Conservation (phyloP, 2,888 invertebrate genomes). For the Yponomeuta sedellus region DNA sequence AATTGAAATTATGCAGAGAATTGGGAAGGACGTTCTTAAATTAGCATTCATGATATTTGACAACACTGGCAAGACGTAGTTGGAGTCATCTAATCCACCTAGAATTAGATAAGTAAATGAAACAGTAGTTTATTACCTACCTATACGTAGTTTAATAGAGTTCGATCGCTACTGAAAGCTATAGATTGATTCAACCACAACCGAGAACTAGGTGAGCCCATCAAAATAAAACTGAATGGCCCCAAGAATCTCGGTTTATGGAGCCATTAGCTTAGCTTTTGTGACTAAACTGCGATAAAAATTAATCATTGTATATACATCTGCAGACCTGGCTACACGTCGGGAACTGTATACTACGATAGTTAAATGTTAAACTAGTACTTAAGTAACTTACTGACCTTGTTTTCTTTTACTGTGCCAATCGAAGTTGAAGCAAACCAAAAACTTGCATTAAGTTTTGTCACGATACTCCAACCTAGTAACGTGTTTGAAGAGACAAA, state of each 20-base stretch:
- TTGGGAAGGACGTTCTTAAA: too few relatives aligned
- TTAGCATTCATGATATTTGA: too few relatives aligned
- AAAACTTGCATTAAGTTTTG: neutral
- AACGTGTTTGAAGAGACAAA: neutral
- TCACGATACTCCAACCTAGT: neutral
- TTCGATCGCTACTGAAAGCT: neutral
- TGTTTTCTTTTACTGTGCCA: too few relatives aligned
- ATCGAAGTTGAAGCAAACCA: neutral
- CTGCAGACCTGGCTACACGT: neutral
- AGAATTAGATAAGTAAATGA: neutral
- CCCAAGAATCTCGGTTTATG: constrained; percentile 18
- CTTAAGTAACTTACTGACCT: neutral
- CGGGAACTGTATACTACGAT: constrained; percentile 1
- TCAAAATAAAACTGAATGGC: constrained; percentile 42
- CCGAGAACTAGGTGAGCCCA: constrained; percentile 38
- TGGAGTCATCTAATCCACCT: too few relatives aligned
- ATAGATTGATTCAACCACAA: neutral
- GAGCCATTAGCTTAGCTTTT: constrained; percentile 28
- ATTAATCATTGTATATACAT: constrained; percentile 26
- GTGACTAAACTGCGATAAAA: constrained; percentile 44
- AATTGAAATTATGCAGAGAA: too few relatives aligned
- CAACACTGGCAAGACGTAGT: too few relatives aligned
- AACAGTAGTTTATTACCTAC: too few relatives aligned
- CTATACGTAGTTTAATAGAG: neutral
- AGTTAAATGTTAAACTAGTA: neutral